Percentiles rank a stretch among this genome's conserved stretches.
phyloP scores from a whole-genome alignment of 2,888 invertebrate genomes.

The Mythimna vitellina region DNA sequence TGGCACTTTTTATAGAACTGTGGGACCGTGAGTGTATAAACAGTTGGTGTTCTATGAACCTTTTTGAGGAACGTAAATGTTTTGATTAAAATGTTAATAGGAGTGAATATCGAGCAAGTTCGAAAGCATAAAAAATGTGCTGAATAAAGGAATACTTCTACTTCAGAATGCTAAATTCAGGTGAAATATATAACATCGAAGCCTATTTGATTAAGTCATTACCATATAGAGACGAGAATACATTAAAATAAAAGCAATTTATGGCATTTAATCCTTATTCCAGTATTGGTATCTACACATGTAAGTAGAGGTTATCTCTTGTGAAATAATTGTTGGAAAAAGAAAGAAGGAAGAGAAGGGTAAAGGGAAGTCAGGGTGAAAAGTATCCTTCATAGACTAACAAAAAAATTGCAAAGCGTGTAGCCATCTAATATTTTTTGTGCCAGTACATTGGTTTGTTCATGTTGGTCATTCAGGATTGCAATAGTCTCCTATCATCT shows the following conservation, averaged over 20 bases:
- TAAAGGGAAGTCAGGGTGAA: too few species aligned
- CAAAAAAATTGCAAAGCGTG: neutral
- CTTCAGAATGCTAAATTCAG: neutral
- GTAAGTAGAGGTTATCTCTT: neutral
- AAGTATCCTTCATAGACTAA: too few species aligned
- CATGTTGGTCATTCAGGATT: conserved; percentile 15
- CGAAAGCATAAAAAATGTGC: too few species aligned
- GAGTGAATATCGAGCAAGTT: neutral
- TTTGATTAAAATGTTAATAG: neutral
- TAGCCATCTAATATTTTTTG: neutral
- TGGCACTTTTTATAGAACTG: too few species aligned
- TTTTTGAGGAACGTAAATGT: neutral
- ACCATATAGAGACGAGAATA: too few species aligned
- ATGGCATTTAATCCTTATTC: too few species aligned
- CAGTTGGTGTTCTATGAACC: conserved; percentile 1
- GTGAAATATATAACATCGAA: too few species aligned
- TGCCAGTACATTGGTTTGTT: neutral
- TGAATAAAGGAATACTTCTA: neutral
- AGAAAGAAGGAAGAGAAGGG: too few species aligned
- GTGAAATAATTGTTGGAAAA: too few species aligned
- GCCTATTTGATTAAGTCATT: neutral
- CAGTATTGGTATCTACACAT: neutral
- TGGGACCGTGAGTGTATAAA: conserved; percentile 1
- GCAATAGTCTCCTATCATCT: conserved; percentile 22
- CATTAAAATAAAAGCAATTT: too few species aligned